These are phyloP conservation scores for Calliopsis andreniformis DNA, from an alignment of 1,140 invertebrate genomes.

Conservation along the genomic window DNA sequence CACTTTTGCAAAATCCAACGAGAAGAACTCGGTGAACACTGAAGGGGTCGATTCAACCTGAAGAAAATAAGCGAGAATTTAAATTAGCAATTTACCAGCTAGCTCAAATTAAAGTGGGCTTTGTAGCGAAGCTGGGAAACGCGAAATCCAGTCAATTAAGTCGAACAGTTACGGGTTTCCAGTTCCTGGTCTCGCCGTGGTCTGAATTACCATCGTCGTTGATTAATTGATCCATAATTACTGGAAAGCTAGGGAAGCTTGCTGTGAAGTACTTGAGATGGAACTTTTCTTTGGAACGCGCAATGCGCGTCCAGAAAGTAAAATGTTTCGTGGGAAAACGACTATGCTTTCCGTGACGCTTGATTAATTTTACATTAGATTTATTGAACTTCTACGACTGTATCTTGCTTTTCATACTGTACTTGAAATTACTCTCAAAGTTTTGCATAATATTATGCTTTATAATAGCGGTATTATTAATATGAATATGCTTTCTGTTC, in stretches of 20 bases:
- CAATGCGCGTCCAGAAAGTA: background rate
- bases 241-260: background rate
- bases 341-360: background rate
- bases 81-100: constrained; percentile 12
- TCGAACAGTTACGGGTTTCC: background rate
- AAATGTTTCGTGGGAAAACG: background rate
- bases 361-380: no score
- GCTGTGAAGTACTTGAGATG: background rate
- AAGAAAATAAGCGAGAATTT: constrained; percentile 8
- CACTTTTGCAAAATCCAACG: background rate
- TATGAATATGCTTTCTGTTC: no score
- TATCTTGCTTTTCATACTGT: no score
- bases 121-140: constrained; percentile 1
- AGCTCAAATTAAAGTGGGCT: background rate
- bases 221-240: constrained; percentile 32
- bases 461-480: no score
- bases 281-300: background rate
- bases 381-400: no score
- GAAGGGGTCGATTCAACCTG: background rate
- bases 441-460: no score
- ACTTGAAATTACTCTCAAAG: no score
- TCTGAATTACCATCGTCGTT: constrained; percentile 1
- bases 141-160: constrained; percentile 29
- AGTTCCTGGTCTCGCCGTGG: background rate
- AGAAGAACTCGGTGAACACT: background rate